phyloP scores from a whole-genome alignment of 1,140 invertebrate genomes.

The Diabrotica virgifera region DNA sequence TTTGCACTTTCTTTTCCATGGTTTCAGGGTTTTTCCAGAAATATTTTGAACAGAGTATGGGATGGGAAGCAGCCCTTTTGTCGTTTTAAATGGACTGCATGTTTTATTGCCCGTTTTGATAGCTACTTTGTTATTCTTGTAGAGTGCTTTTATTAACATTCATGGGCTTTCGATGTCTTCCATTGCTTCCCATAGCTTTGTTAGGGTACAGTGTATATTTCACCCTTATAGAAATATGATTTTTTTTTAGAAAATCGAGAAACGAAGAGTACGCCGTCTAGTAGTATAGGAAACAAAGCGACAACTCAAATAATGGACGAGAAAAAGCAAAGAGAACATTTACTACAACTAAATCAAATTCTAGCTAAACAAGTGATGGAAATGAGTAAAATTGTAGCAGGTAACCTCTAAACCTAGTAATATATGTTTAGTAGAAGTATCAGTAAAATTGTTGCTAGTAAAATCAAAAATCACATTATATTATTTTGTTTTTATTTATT shows the following conservation, averaged over 20 bases:
- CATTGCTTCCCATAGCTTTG: no score
- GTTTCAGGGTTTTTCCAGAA: no score
- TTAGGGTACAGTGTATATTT: no score
- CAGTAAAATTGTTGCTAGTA: neutral
- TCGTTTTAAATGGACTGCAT: no score
- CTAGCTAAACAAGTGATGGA: slow-evolving; percentile 91
- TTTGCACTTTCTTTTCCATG: no score
- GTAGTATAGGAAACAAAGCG: slow-evolving; percentile 34
- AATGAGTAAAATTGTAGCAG: slow-evolving; percentile 89
- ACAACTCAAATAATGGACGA: slow-evolving; percentile 59
- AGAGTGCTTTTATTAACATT: no score
- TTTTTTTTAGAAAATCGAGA: slow-evolving; percentile 14
- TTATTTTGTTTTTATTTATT: slow-evolving; percentile 7
- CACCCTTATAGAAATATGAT: neutral
- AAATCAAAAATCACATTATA: neutral
- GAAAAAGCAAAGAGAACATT: slow-evolving; percentile 80
- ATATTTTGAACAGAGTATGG: no score
- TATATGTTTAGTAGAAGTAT: slow-evolving; percentile 15
- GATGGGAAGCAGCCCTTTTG: no score
- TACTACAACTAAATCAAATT: slow-evolving; percentile 86
- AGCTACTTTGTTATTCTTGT: no score
- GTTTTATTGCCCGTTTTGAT: no score
- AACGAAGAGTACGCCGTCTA: slow-evolving; percentile 28
- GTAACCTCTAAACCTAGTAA: slow-evolving; percentile 52
- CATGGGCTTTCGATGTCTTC: no score